A percentile compares a stretch with the other conserved stretches of the same genome.
phyloP scores from a whole-genome alignment of 2,113 vertebrate species.

The Nycticebus coucang region DNA sequence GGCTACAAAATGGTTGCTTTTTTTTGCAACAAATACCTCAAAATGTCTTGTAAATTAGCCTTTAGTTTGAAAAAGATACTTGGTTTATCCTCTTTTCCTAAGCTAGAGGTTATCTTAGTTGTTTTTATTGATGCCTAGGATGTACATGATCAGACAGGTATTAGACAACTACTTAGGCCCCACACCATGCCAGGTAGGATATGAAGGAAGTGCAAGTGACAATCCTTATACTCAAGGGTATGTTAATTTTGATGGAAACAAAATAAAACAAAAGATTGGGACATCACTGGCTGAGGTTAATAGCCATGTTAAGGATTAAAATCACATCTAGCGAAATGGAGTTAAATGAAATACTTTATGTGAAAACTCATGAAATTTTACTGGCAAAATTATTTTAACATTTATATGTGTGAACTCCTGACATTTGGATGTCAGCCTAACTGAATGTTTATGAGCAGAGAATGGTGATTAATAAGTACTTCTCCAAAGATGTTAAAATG shows the following conservation, averaged over 20 bases:
- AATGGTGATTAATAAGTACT: conserved; percentile 45
- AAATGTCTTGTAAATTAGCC: background rate
- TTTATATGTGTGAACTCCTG: conserved; percentile 48
- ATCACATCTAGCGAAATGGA: conserved; percentile 44
- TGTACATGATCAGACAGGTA: background rate
- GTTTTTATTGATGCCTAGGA: background rate
- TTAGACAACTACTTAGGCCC: background rate
- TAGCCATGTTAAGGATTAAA: conserved; percentile 47
- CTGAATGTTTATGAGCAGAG: conserved; percentile 46
- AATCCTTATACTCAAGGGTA: background rate
- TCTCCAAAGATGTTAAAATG: conserved; percentile 42
- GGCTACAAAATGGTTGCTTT: background rate
- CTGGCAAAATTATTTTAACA: conserved; percentile 32
- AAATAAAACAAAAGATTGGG: background rate
- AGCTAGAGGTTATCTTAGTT: background rate
- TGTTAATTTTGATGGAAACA: conserved; percentile 30
- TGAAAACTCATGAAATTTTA: conserved; percentile 57
- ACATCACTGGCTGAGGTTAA: background rate
- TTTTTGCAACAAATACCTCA: background rate
- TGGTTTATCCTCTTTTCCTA: background rate
- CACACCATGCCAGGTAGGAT: background rate
- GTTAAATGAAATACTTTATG: conserved; percentile 58
- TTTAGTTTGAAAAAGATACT: background rate
- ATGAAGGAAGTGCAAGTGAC: background rate
- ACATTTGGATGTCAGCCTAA: conserved; percentile 46